A percentile compares a stretch with the other conserved stretches of the same genome.
Evolutionary conservation across 2,888 invertebrate species (phyloP).

Genomic region (Sycophila texana): DNA sequence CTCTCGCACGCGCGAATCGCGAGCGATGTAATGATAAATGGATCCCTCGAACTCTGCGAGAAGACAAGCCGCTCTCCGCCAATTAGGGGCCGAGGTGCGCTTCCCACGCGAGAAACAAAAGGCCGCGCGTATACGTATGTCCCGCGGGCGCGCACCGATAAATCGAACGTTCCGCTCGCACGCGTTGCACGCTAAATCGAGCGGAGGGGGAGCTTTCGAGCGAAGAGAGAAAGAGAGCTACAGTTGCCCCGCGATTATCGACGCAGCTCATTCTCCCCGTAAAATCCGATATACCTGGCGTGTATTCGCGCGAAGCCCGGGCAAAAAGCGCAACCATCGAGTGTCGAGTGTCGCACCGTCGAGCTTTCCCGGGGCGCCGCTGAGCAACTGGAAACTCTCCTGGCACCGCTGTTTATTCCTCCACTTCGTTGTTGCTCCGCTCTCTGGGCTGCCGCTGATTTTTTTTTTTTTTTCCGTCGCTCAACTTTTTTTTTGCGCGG

Average conservation of each 20-base stretch:
- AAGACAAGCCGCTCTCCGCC: slow-evolving; percentile 34
- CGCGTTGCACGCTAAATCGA: slow-evolving; percentile 61
- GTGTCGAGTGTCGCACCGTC: slow-evolving; percentile 47
- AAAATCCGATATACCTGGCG: slow-evolving; percentile 65
- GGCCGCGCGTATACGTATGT: slow-evolving; percentile 26
- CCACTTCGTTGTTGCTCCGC: neutral
- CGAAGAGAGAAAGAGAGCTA: neutral
- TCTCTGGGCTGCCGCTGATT: neutral
- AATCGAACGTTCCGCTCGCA: slow-evolving; percentile 58
- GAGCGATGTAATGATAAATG: slow-evolving; percentile 45
- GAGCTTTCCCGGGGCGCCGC: slow-evolving; percentile 23
- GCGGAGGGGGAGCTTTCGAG: slow-evolving; percentile 4
- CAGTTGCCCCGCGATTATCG: slow-evolving; percentile 51
- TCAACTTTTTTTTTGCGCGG: too few species aligned
- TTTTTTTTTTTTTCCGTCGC: neutral
- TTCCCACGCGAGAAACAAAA: slow-evolving; percentile 55
- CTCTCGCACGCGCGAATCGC: slow-evolving; percentile 10
- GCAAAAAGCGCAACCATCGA: slow-evolving; percentile 4
- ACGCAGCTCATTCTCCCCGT: slow-evolving; percentile 64
- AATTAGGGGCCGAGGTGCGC: slow-evolving; percentile 35
- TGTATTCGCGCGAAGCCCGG: slow-evolving; percentile 12
- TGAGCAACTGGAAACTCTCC: slow-evolving; percentile 11
- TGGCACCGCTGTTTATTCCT: slow-evolving; percentile 19
- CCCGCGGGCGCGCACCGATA: slow-evolving; percentile 50
- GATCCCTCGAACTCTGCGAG: neutral